Conservation (phyloP, 2,888 invertebrate genomes). For the Diabrotica balteata region DNA sequence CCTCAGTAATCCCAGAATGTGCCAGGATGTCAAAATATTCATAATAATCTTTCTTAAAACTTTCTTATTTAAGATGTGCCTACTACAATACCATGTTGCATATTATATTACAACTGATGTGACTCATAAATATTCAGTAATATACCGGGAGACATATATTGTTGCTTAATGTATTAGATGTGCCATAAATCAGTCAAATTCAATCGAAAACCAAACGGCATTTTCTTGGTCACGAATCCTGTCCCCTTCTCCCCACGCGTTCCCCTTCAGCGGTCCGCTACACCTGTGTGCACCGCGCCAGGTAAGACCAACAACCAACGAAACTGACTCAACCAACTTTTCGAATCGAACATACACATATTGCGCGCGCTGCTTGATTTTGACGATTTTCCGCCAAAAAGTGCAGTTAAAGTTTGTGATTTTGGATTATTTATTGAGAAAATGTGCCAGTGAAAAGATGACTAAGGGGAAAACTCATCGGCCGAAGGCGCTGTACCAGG, state of each 20-base stretch:
- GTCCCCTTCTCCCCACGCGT: constrained; percentile 6
- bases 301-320: constrained; percentile 39
- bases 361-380: constrained; percentile 30
- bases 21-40: too few species aligned
- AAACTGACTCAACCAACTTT: constrained; percentile 39
- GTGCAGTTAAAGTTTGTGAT: constrained; percentile 16
- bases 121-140: too few species aligned
- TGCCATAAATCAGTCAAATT: too few species aligned
- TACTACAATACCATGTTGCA: too few species aligned
- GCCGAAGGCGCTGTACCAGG: constrained; percentile 74
- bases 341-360: constrained; percentile 19
- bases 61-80: too few species aligned
- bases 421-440: constrained; percentile 10
- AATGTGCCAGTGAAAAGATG: constrained; percentile 54
- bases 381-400: constrained; percentile 23
- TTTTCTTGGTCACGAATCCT: constrained; percentile 13
- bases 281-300: constrained; percentile 40
- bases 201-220: constrained; percentile 19
- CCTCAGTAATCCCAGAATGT: too few species aligned
- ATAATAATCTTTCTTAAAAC: too few species aligned
- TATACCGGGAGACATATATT: too few species aligned
- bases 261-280: constrained; percentile 27
- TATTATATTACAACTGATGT: too few species aligned
- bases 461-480: constrained; percentile 67
- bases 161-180: too few species aligned